These are phyloP conservation scores for Tridacna crocea DNA, from an alignment of 2,888 invertebrate species.

Conservation along the genomic window DNA sequence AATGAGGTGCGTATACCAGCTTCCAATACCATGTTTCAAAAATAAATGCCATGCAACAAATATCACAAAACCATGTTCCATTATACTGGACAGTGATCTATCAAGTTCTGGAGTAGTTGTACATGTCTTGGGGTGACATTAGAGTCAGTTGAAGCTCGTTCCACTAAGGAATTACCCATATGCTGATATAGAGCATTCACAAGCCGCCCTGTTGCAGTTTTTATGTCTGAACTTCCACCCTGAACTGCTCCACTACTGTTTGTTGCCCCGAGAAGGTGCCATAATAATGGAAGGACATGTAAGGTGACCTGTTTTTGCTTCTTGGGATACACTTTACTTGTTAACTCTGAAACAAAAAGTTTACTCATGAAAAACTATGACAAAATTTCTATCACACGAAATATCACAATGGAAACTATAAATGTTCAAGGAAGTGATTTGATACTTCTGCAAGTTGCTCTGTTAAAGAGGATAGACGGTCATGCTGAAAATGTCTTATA, in stretches of 20 bases:
- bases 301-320: constrained; percentile 82
- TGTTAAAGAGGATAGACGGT: no score
- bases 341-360: constrained; percentile 72
- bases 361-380: background rate
- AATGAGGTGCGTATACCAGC: no score
- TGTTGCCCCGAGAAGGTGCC: constrained; percentile 79
- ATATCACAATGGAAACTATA: background rate
- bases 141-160: constrained; percentile 73
- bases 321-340: constrained; percentile 76
- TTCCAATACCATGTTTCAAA: background rate
- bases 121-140: constrained; percentile 75
- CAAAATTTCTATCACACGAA: background rate
- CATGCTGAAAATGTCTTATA: no score
- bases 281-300: constrained; percentile 82
- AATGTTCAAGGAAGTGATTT: no score
- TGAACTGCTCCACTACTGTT: constrained; percentile 76
- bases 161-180: constrained; percentile 77
- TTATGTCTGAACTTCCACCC: constrained; percentile 75
- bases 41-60: constrained; percentile 10
- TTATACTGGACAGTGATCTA: constrained; percentile 47
- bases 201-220: constrained; percentile 73
- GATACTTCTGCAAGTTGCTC: no score
- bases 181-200: constrained; percentile 72
- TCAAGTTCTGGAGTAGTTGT: constrained; percentile 73
- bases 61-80: background rate